phyloP scores from a whole-genome alignment of 2,113 vertebrate genomes.

The Lepus americanus region DNA sequence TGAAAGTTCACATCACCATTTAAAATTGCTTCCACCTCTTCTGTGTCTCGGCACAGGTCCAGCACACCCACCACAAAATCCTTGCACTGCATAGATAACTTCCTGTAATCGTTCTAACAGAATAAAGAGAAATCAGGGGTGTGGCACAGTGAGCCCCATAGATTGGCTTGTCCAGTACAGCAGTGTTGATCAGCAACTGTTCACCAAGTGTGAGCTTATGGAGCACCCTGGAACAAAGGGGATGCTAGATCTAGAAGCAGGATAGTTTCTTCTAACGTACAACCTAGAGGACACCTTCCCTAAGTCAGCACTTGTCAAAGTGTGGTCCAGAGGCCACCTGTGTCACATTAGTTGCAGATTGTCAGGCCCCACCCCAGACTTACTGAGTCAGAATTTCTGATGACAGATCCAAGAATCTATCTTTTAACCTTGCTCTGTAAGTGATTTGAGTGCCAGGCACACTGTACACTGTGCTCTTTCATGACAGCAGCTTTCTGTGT shows the following conservation, averaged over 20 bases:
- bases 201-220: background rate
- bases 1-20: conserved; percentile 96
- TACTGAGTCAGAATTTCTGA: conserved; percentile 1
- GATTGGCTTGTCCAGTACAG: conserved; percentile 7
- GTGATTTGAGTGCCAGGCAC: background rate
- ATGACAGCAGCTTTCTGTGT: background rate
- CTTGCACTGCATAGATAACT: conserved; percentile 99
- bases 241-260: background rate
- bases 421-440: background rate
- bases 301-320: background rate
- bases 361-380: too few species aligned
- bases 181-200: background rate
- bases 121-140: conserved; percentile 74
- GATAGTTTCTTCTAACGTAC: background rate
- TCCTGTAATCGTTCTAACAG: conserved; percentile 96
- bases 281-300: background rate
- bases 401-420: background rate
- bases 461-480: background rate
- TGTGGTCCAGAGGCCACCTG: background rate
- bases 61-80: conserved; percentile 98
- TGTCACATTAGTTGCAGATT: background rate
- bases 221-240: background rate
- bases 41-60: conserved; percentile 97
- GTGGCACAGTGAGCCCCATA: background rate
- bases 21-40: conserved; percentile 98